These are phyloP conservation scores for Chionoecetes opilio DNA, from an alignment of 1,140 invertebrate genomes.

Conservation along the genomic window DNA sequence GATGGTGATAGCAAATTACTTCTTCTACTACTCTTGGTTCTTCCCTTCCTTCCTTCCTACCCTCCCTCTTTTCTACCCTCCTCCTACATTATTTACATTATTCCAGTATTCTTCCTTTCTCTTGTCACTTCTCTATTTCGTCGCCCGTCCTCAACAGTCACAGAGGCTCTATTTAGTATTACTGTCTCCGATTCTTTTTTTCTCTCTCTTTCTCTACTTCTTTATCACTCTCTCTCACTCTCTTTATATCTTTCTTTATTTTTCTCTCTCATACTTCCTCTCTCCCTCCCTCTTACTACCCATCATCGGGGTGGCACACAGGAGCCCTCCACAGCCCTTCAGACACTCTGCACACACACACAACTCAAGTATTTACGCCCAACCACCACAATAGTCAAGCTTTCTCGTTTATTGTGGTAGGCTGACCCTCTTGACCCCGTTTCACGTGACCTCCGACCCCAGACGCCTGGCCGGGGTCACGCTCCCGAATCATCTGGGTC, in stretches of 20 bases:
- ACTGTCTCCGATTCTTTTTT: background rate
- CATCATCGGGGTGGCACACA: background rate
- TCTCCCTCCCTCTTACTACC: background rate
- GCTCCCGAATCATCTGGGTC: slow-evolving; percentile 2
- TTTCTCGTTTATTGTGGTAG: background rate
- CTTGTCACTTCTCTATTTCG: slow-evolving; percentile 44
- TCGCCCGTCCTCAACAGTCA: slow-evolving; percentile 3
- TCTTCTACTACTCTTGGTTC: background rate
- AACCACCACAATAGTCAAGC: background rate
- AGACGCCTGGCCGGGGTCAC: slow-evolving; percentile 9
- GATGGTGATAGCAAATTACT: background rate
- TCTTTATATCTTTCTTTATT: background rate
- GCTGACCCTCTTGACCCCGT: background rate
- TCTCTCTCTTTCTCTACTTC: slow-evolving; percentile 59
- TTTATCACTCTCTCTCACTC: slow-evolving; percentile 55
- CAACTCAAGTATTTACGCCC: slow-evolving; percentile 7
- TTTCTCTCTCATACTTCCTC: slow-evolving; percentile 9
- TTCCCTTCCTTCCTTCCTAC: background rate
- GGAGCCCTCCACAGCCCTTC: slow-evolving; percentile 1
- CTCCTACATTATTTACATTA: background rate
- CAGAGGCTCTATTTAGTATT: background rate
- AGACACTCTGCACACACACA: background rate
- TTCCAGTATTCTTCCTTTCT: background rate
- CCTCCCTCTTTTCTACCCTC: background rate
- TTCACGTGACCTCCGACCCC: background rate